phyloP scores from a whole-genome alignment of 2,113 vertebrate genomes.

The Panurus biarmicus region DNA sequence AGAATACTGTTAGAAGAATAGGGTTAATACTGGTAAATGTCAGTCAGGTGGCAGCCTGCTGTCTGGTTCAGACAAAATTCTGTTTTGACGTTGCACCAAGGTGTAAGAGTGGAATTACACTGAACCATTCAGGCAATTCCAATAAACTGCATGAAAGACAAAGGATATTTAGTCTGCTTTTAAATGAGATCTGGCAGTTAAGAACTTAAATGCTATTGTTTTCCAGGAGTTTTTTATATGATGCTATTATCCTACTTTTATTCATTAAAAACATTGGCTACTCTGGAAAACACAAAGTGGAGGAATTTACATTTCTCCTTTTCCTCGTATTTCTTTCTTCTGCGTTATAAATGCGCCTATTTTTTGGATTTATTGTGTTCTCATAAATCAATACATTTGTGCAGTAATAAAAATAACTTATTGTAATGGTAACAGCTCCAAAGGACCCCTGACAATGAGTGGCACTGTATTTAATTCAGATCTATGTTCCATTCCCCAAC shows the following conservation, averaged over 20 bases:
- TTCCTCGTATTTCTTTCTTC: not conserved
- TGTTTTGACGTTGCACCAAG: not conserved
- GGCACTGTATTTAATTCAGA: conserved; percentile 57
- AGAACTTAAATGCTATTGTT: not conserved
- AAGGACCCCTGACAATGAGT: conserved; percentile 38
- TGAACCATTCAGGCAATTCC: not conserved
- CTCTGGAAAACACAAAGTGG: not conserved
- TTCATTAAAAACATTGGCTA: not conserved
- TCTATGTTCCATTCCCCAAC: conserved; percentile 26
- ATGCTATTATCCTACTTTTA: not conserved
- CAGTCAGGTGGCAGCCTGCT: not conserved
- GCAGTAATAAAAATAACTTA: conserved; percentile 59
- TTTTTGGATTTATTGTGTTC: conserved; percentile 9
- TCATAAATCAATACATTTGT: conserved; percentile 44
- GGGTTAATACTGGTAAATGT: not conserved
- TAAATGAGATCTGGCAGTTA: not conserved
- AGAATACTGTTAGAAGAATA: not conserved
- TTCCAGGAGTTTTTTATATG: not conserved
- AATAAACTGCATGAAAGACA: not conserved
- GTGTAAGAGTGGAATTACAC: not conserved
- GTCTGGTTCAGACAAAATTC: not conserved
- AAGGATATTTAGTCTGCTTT: not conserved
- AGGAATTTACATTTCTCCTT: not conserved
- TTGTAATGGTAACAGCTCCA: conserved; percentile 38
- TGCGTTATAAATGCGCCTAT: not conserved